Evolutionary conservation across 2,113 vertebrate genomes (phyloP).

Genomic region (Isurus oxyrinchus): DNA sequence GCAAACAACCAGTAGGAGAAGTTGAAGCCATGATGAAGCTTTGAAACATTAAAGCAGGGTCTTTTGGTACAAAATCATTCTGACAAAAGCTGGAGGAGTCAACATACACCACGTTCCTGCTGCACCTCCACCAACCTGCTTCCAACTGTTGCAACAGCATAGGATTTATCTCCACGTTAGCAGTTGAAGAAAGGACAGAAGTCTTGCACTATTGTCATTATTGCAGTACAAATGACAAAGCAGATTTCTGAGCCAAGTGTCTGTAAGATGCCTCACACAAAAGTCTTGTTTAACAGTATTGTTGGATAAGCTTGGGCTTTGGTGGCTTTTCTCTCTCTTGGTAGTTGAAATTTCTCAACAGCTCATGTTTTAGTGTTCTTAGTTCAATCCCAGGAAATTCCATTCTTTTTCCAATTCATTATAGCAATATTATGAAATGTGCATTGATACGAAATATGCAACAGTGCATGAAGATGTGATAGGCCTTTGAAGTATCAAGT

Average conservation of each 20-base stretch:
- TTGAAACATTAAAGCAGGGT: background rate
- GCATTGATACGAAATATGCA: background rate
- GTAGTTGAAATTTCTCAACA: background rate
- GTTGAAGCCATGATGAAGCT: background rate
- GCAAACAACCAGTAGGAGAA: background rate
- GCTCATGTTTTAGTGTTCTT: background rate
- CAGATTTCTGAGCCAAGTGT: too few species aligned
- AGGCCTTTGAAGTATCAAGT: background rate
- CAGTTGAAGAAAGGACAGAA: too few species aligned
- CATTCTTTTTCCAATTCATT: background rate
- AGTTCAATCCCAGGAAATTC: background rate
- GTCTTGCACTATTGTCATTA: too few species aligned
- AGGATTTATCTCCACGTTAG: too few species aligned
- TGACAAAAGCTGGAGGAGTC: background rate
- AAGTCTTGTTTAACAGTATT: too few species aligned
- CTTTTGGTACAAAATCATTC: background rate
- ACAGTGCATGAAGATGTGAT: background rate
- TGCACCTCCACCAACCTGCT: background rate
- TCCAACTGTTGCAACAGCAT: background rate
- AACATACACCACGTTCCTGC: background rate
- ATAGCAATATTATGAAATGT: background rate
- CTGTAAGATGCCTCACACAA: too few species aligned
- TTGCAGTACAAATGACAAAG: too few species aligned
- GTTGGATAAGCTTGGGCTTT: background rate
- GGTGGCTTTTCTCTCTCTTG: background rate